A percentile compares a stretch with the other conserved stretches of the same genome.
phyloP scores from a whole-genome alignment of 2,888 invertebrate genomes.

The Synergus japonicus region DNA sequence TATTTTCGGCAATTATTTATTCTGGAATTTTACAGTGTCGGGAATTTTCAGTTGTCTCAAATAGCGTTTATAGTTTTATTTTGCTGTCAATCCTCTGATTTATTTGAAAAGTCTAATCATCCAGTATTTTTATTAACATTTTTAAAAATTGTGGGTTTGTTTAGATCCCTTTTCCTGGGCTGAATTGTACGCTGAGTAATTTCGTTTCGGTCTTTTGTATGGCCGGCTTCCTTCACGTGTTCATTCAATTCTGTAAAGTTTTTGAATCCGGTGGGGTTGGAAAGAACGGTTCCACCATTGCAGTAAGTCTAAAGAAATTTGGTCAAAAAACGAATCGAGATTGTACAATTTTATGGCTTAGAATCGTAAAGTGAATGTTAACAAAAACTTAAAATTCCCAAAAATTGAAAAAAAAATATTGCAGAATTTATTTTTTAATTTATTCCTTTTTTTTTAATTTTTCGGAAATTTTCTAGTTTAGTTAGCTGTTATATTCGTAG shows the following conservation, averaged over 20 bases:
- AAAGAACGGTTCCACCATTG: slow-evolving; percentile 97
- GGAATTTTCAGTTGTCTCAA: no score
- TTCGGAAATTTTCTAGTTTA: no score
- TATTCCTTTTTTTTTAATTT: no score
- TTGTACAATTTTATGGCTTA: neutral
- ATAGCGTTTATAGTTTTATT: neutral
- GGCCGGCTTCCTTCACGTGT: slow-evolving; percentile 82
- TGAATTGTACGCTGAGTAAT: slow-evolving; percentile 68
- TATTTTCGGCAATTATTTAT: no score
- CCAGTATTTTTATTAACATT: slow-evolving; percentile 58
- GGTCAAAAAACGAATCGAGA: slow-evolving; percentile 16
- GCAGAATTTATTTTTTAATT: no score
- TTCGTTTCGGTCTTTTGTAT: slow-evolving; percentile 79
- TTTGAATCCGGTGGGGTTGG: slow-evolving; percentile 93
- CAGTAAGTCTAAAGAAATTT: slow-evolving; percentile 73
- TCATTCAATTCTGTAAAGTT: slow-evolving; percentile 84
- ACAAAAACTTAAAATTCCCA: no score
- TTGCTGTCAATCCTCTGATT: neutral
- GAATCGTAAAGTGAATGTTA: no score
- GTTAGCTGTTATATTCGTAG: no score
- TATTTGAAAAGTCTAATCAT: neutral
- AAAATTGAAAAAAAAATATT: no score
- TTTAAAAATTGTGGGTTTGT: slow-evolving; percentile 63
- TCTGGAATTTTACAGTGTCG: neutral
- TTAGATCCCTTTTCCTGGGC: slow-evolving; percentile 72